phyloP scores from a whole-genome alignment of 2,797 vertebrate species.

The Etheostoma perlongum region DNA sequence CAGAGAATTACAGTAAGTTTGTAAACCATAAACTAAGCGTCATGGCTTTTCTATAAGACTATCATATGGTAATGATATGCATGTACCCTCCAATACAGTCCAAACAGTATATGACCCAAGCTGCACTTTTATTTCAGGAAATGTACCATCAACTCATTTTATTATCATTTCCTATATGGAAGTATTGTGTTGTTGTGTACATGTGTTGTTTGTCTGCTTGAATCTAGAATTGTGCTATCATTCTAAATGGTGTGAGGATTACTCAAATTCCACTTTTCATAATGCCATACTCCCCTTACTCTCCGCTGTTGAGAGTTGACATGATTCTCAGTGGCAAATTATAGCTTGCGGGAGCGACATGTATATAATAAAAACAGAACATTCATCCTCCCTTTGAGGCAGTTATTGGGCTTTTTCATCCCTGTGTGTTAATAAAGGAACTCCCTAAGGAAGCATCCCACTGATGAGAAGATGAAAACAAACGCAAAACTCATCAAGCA shows the following conservation, averaged over 20 bases:
- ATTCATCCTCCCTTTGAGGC: conserved; percentile 41
- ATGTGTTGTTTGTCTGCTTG: conserved; percentile 22
- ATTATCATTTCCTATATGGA: conserved; percentile 36
- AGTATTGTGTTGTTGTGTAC: conserved; percentile 1
- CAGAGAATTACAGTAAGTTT: conserved; percentile 20
- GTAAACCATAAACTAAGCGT: conserved; percentile 58
- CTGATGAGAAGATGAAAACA: conserved; percentile 52
- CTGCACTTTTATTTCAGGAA: conserved; percentile 45
- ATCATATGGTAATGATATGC: conserved; percentile 59
- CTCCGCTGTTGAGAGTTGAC: conserved; percentile 49
- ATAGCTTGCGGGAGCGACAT: conserved; percentile 44
- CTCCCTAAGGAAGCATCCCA: conserved; percentile 45
- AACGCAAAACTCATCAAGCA: conserved; percentile 46
- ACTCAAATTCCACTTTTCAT: conserved; percentile 63
- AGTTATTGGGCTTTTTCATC: conserved; percentile 35
- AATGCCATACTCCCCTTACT: conserved; percentile 69
- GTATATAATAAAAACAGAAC: conserved; percentile 38
- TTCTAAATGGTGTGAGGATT: conserved; percentile 65
- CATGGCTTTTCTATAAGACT: conserved; percentile 50
- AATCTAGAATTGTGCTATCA: conserved; percentile 41
- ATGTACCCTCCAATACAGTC: conserved; percentile 49
- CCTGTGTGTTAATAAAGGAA: conserved; percentile 34
- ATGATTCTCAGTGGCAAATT: conserved; percentile 58
- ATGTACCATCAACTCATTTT: conserved; percentile 45
- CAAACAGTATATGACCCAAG: conserved; percentile 29